A percentile compares a stretch with the other conserved stretches of the same genome.
These are phyloP conservation scores for Parazoanthus swiftii DNA, from an alignment of 92 coral and sea anemone genomes.

Conservation along the genomic window DNA sequence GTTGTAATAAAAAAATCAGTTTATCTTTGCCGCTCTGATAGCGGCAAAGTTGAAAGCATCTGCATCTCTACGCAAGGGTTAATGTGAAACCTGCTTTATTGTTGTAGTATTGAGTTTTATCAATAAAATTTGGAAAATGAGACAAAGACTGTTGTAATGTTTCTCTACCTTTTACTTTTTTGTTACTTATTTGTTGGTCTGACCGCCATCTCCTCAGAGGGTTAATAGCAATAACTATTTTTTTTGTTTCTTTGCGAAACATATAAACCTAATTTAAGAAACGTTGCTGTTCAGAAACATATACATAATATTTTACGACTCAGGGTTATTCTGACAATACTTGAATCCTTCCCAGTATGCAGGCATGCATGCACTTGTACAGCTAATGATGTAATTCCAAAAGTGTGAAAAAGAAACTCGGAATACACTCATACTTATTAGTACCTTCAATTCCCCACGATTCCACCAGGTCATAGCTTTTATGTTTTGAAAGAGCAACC, in stretches of 20 bases:
- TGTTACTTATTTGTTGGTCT: neutral
- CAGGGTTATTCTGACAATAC: too few relatives aligned
- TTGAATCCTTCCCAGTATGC: too few relatives aligned
- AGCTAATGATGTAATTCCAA: too few relatives aligned
- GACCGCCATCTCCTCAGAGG: neutral
- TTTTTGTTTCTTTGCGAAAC: neutral
- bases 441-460: too few relatives aligned
- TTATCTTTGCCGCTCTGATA: neutral
- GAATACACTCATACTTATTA: too few relatives aligned
- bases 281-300: too few relatives aligned
- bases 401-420: too few relatives aligned
- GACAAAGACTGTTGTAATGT: neutral
- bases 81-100: conserved; percentile 6
- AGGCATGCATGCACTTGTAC: too few relatives aligned
- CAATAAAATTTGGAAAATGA: conserved; percentile 32
- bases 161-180: neutral
- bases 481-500: too few relatives aligned
- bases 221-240: neutral
- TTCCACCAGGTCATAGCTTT: too few relatives aligned
- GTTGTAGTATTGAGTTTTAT: conserved; percentile 33
- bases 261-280: too few relatives aligned
- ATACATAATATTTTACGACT: too few relatives aligned
- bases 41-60: conserved; percentile 2
- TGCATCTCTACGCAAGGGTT: neutral
- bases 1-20: conserved; percentile 15